Evolutionary conservation across 2,797 vertebrate genomes (phyloP), one percentile per base, ranked within the genome.

Genomic region (Cossypha caffra): DNA sequence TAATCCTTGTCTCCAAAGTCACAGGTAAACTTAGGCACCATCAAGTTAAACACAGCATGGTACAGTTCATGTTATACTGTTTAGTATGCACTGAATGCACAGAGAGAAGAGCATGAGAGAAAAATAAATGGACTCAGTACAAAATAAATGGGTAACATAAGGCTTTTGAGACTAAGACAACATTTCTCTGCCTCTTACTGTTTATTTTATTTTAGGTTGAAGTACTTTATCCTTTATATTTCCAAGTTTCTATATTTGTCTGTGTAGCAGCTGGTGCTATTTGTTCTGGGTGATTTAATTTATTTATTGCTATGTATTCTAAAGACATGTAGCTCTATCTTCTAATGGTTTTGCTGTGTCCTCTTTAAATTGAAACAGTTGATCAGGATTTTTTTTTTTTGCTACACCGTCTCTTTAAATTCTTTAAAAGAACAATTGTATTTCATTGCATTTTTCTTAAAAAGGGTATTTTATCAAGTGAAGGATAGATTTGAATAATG

Each of bases 221-320:
- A 35, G 26, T n/a, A 52, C 21, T 68, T 95, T 91, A 73, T 52
- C 58, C 83, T 75, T 89, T 96, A 81, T 85, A 23, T 89, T 63
- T 85, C 69, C 79, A 67, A 66, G 83, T 93, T 87, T 64, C 80
- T 93, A 55, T 78, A 82, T 83, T 90, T 90, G 28, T 95, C 84
- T 54, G 16, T 81, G 72, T 31, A 84, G 69, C 94, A 96, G 89
- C 91, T 95, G 91, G 74, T 76, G 48, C 66, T 87, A 50, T 97
- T 93, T 96, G 51, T 96, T 93, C 73, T 59, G 73, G 42, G 38
- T 88, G 68, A 94, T 95, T 94, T 95, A 69, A 93, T 96, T 95
- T 93, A 90, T 96, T 95, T 94, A 94, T 96, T 94, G 83, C 37
- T 38, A 45, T 64, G 45, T 86, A 78, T 95, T 94, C 88, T 89